phyloP scores from a whole-genome alignment of 2,888 invertebrate genomes.

The Gibbula magus region DNA sequence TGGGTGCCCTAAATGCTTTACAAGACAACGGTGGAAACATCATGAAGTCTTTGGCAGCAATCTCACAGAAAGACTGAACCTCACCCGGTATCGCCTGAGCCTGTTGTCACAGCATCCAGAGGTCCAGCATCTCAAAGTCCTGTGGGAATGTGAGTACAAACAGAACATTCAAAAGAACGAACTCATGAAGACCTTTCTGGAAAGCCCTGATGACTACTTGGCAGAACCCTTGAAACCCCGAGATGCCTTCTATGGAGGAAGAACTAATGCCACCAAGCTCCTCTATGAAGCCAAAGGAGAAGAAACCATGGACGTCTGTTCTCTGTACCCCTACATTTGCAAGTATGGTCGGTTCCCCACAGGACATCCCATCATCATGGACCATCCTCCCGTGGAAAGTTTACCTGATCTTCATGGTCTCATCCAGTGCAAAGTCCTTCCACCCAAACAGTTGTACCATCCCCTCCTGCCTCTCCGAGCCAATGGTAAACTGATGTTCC shows the following conservation, averaged over 20 bases:
- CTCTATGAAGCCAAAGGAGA: too few species aligned
- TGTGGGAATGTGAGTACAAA: background rate
- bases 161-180: too few species aligned
- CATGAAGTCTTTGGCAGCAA: background rate
- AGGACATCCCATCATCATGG: background rate
- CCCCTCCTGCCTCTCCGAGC: too few species aligned
- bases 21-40: background rate
- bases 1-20: background rate
- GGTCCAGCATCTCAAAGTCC: too few species aligned
- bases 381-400: background rate
- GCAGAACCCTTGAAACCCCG: background rate
- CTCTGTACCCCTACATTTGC: too few species aligned
- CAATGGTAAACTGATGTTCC: slow-evolving; percentile 62
- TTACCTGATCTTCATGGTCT: background rate
- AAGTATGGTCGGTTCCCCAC: background rate
- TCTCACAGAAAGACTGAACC: background rate
- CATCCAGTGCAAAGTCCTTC: background rate
- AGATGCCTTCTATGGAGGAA: too few species aligned
- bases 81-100: background rate
- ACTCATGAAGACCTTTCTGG: too few species aligned
- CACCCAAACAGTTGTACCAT: too few species aligned
- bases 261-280: too few species aligned
- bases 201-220: too few species aligned
- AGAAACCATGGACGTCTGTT: too few species aligned
- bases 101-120: too few species aligned